Evolutionary conservation across 1,140 invertebrate genomes (phyloP).

Genomic region (Sinella curviseta): DNA sequence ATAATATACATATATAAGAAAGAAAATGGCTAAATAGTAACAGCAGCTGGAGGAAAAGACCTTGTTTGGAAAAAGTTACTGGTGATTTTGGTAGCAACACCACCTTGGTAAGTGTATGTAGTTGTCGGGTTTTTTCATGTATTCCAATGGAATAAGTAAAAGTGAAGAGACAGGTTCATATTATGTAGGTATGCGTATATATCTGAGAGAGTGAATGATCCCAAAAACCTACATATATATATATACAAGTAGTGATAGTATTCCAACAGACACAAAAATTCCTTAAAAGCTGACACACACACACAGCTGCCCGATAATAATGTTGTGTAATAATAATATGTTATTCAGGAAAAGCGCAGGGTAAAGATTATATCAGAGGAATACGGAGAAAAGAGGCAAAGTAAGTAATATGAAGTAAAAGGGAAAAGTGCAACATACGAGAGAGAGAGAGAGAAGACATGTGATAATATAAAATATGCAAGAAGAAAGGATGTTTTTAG

Average conservation of each 20-base stretch:
- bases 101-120: too few species aligned
- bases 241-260: not conserved
- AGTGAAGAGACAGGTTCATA: too few species aligned
- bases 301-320: not conserved
- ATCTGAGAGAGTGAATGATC: too few species aligned
- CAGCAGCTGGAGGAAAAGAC: too few species aligned
- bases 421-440: conserved; percentile 9
- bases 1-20: too few species aligned
- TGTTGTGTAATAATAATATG: not conserved
- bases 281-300: too few species aligned
- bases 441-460: not conserved
- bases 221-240: not conserved
- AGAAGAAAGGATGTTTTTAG: not conserved
- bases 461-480: conserved; percentile 19
- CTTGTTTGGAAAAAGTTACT: too few species aligned
- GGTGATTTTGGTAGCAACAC: too few species aligned
- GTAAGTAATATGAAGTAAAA: not conserved
- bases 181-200: too few species aligned
- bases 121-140: too few species aligned
- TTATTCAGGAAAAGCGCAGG: not conserved
- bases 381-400: not conserved
- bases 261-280: not conserved
- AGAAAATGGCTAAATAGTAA: too few species aligned
- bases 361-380: not conserved
- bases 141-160: too few species aligned